Percentiles rank a stretch among this genome's conserved stretches.
These are phyloP conservation scores for Meandrusa payeni DNA, from an alignment of 2,888 invertebrate genomes.

Conservation along the genomic window DNA sequence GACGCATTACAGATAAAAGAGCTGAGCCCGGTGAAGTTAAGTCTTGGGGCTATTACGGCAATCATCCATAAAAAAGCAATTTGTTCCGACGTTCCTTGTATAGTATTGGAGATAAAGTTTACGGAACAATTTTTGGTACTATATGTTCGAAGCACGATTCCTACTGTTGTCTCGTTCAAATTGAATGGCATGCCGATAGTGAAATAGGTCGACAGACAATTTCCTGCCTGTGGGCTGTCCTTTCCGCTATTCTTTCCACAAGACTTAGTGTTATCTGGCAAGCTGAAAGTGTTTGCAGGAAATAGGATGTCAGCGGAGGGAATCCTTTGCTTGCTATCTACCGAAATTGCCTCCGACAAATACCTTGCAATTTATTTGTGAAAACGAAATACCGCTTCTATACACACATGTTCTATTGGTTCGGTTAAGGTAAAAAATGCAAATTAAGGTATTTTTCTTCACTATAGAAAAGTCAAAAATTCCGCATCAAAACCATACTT, in stretches of 20 bases:
- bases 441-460: no score
- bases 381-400: no score
- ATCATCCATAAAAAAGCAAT: no score
- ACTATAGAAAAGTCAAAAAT: no score
- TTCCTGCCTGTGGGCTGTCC: conserved; percentile 57
- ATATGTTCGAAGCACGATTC: conserved; percentile 17
- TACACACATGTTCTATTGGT: no score
- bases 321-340: conserved; percentile 52
- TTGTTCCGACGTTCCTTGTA: conserved; percentile 3
- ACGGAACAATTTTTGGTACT: conserved; percentile 9
- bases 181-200: conserved; percentile 37
- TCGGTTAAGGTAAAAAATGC: no score
- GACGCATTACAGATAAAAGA: no score
- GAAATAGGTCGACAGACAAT: conserved; percentile 74
- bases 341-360: conserved; percentile 63
- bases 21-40: no score
- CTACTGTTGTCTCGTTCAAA: conserved; percentile 36
- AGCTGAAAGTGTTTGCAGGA: conserved; percentile 66
- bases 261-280: conserved; percentile 56
- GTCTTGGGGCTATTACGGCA: no score
- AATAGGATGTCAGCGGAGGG: conserved; percentile 65
- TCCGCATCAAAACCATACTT: no score
- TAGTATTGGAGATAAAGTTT: neutral
- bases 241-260: conserved; percentile 67
- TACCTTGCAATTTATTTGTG: conserved; percentile 3